phyloP scores from a whole-genome alignment of 1,140 invertebrate species.

The Drosophila mauritiana region DNA sequence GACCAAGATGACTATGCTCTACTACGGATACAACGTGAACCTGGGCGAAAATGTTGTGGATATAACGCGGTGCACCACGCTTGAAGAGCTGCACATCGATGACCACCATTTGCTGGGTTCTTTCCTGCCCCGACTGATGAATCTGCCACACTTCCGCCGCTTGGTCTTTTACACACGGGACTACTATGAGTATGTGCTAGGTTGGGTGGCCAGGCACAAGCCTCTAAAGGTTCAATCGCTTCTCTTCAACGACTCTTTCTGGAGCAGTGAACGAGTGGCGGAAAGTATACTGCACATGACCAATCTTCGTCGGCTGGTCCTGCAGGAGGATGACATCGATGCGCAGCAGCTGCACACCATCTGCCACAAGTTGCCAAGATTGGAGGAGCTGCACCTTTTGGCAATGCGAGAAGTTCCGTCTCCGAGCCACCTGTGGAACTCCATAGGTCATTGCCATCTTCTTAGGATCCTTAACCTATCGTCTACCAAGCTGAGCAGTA shows the following conservation, averaged over 20 bases:
- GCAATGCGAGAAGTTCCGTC: conserved; percentile 52
- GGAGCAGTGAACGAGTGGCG: conserved; percentile 38
- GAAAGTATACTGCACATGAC: conserved; percentile 20
- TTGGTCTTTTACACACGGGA: conserved; percentile 59
- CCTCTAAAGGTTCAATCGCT: conserved; percentile 38
- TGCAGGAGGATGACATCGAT: conserved; percentile 64
- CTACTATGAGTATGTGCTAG: conserved; percentile 44
- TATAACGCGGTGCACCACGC: conserved; percentile 22
- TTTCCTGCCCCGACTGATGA: conserved; percentile 36
- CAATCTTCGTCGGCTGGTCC: conserved; percentile 42
- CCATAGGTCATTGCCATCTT: conserved; percentile 7
- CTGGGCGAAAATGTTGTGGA: conserved; percentile 11
- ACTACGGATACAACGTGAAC: conserved; percentile 50
- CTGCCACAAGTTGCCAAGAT: conserved; percentile 18
- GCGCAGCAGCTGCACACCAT: conserved; percentile 22
- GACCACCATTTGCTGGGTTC: conserved; percentile 58
- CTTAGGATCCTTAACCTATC: conserved; percentile 47
- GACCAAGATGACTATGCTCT: conserved; percentile 53
- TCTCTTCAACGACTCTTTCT: conserved; percentile 60
- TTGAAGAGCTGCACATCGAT: conserved; percentile 58
- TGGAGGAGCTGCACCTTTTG: conserved; percentile 57
- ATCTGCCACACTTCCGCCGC: conserved; percentile 31
- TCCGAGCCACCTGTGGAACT: conserved; percentile 40
- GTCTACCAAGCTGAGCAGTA: conserved; percentile 8
- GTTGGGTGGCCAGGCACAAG: conserved; percentile 8